Evolutionary conservation across 2,888 invertebrate genomes (phyloP), one percentile per base, ranked within the genome.

Genomic region (Aleiodes alternator): DNA sequence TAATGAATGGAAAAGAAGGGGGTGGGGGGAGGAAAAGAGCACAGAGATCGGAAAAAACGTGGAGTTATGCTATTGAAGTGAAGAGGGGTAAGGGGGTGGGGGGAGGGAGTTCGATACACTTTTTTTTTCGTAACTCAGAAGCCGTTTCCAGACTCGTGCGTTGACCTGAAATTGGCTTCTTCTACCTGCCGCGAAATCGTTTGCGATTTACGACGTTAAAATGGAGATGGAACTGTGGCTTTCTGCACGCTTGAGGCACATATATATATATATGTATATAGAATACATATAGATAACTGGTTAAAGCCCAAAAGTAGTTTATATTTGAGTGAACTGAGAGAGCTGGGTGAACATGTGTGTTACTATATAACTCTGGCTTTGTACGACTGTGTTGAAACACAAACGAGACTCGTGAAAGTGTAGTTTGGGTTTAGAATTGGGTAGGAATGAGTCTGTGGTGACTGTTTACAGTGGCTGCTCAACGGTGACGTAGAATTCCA

Each of bases 161-260:
- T 64, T 8, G 4, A 4, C 7, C 23, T 66, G 14, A 66, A 50
- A 23, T 66, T 48, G 66, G 16, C 16, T 8, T 34, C 66, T 66
- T 48, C 48, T 66, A 48, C 66, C 66, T 61, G 61, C 61, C 61
- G 38, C 61, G 38, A 43, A 43, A 50, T 48, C 23, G 66, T 66
- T 66, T 66, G 50, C 68, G 75, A 79, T 80, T 80, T 80, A 76
- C 77, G 78, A 77, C 73, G 73, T 73, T 77, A 72, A 78, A 79
- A 80, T 79, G 78, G 78, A 79, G 78, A 79, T 79, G 72, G 76
- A 76, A 71, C 69, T 75, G 73, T 66, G 61, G 74, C 69, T 56
- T 64, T 56, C 34, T 53, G 14, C 48, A 50, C 34, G 3, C 23
- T 23, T 23, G 23, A 23, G 23, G n/a, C n/a, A n/a, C n/a, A 34